Base-by-base conservation (phyloP, 2,888 invertebrate genomes). In the Epistrophe grossulariae region DNA sequence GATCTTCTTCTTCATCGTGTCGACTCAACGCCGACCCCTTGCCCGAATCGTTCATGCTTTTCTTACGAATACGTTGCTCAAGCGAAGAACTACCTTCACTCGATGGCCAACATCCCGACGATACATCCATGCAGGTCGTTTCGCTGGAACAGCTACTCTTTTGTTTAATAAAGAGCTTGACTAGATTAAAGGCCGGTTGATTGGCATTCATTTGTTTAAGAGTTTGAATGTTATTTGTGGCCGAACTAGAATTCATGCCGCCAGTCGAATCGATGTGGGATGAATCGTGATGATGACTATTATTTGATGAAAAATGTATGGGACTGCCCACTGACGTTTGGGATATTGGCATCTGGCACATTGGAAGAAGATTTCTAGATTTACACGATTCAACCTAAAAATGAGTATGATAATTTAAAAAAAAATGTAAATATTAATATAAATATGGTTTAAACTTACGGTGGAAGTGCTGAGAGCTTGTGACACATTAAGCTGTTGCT, bases 91-190 rank as follows among this genome's bases (percentile, higher is more conserved):
- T 92, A 9, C 91, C 93, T 78, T 92, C 92, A 84, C 92, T 92
- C 6, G 93, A 92, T 5, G 96, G 96, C 97, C 97, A 97, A 91
- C 96, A 96, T 89, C 97, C 96, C 2, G 96, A 96, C 57, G 97
- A 95, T 89, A 97, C 96, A 91, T 97, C 97, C 94, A 96, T 95
- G 74, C 95, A 95, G 89, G 95, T 96, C 74, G 92, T 91, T 92
- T 97, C 97, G 76, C 95, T 95, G 89, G 97, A 96, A 85, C 90
- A 91, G 93, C 95, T 95, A 91, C 97, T 97, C 92, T 97, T 97
- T 91, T 97, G 97, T 92, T 97, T 97, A 94, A 98, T 97, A 91
- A 97, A 98, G 88, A 97, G 94, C 92, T 97, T 97, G 57, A 98
- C 97, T 91, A 98, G 94, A 93, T 96, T 97, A 92, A 97, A 95